These are phyloP conservation scores for Cottus gobio DNA, from an alignment of 2,113 vertebrate species.

Conservation along the genomic window DNA sequence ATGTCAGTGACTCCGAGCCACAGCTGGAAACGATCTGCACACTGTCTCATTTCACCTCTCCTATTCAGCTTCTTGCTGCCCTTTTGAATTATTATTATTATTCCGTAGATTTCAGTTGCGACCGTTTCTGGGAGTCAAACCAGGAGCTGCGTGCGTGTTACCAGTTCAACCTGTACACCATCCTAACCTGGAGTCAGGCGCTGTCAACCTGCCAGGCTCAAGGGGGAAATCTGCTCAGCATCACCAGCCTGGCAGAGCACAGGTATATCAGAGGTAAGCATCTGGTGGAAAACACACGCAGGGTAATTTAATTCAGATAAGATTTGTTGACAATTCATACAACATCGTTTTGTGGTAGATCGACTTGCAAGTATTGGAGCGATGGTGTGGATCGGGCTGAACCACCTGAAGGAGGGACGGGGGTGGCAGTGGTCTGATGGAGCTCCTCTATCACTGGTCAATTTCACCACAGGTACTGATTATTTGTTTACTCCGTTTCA, in stretches of 20 bases:
- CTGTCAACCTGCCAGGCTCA: conserved; percentile 88
- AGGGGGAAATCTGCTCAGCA: conserved; percentile 90
- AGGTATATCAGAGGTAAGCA: conserved; percentile 87
- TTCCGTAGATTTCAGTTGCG: conserved; percentile 81
- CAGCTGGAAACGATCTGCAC: neutral
- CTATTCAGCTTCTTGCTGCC: neutral
- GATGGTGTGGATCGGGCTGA: conserved; percentile 92
- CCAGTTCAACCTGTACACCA: conserved; percentile 91
- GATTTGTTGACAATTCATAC: neutral
- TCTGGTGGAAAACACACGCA: neutral
- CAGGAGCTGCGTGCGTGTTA: conserved; percentile 86
- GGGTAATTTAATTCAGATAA: neutral
- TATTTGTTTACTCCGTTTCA: neutral
- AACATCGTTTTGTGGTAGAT: conserved; percentile 76
- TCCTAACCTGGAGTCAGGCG: conserved; percentile 91
- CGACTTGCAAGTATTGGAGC: conserved; percentile 80
- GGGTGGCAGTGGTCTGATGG: conserved; percentile 97
- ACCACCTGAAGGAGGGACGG: conserved; percentile 82
- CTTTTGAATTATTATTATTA: neutral
- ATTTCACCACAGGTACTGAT: conserved; percentile 87
- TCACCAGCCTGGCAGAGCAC: conserved; percentile 85
- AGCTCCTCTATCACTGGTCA: conserved; percentile 85
- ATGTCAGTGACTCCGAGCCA: neutral
- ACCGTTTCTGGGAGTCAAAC: conserved; percentile 88
- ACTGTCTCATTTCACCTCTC: neutral